Base-by-base conservation (phyloP, 2,888 invertebrate genomes). In the Linnaemya tessellans region DNA sequence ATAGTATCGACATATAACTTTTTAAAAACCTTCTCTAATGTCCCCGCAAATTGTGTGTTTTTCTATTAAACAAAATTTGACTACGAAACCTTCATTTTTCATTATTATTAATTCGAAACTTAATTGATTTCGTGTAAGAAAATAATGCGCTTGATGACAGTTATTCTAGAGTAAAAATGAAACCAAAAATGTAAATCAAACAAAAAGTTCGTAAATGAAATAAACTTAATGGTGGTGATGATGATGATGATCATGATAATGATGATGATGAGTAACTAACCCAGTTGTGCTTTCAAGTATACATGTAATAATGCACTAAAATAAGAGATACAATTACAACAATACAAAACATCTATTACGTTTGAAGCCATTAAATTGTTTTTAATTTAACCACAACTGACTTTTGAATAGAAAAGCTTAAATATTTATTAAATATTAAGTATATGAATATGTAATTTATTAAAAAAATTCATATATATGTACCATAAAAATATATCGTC, bases 261-360 rank as follows among this genome's bases (percentile, higher is more conserved):
- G 56, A 78, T 68, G 58, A 38, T 41, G 75, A 64, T 77, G 65
- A 73, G 46, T 65, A 65, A 75, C 67, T 81, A 82, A 78, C 82
- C 82, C 60, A 83, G 82, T 83, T 83, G 82, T 83, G 70, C 82
- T 83, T 38, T 83, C 77, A 83, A 78, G 60, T 74, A 74, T 51
- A 74, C 49, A 67, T 74, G 60, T 67, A 68, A 80, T 70, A 64
- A 79, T 30, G 68, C 38, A 68, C n/a, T n/a, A 49, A 62, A 62
- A 20, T 62, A 68, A 46, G 25, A 74, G 60, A 81, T 81, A 74
- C 54, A 81, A 75, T 68, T 75, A 62, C 81, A 79, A 64, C 15
- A 62, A 67, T 11, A 65, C n/a, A 60, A n/a, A 46, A 46, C 67
- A 60, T 43, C 18, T 58, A 67, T 41, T 74, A 41, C 25, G 25